Percentiles rank a stretch among this genome's conserved stretches.
Conservation (phyloP, 2,888 invertebrate species). For the Chymomyza procnemis region DNA sequence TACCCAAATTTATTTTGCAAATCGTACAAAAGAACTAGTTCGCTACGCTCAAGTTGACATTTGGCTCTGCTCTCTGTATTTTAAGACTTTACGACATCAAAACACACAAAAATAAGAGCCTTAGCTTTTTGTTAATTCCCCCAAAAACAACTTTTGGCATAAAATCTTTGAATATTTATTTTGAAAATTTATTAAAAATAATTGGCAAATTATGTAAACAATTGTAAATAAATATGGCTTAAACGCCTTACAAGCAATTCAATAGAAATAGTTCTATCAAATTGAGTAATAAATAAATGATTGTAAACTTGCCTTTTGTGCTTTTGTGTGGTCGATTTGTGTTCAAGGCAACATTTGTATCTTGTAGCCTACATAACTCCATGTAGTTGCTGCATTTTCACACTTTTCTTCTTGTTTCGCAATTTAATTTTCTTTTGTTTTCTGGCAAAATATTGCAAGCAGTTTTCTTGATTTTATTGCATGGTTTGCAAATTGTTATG, state of each 20-base stretch:
- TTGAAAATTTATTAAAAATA: not conserved
- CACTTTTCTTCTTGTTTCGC: conserved; percentile 14
- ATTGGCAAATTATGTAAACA: not conserved
- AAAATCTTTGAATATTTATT: not conserved
- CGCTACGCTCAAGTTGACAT: too few species aligned
- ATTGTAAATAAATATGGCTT: too few species aligned
- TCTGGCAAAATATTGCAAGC: not conserved
- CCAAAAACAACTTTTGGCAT: too few species aligned
- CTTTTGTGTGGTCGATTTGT: not conserved
- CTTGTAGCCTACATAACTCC: not conserved
- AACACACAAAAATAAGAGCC: too few species aligned
- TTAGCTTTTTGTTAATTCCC: too few species aligned
- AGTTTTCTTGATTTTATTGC: conserved; percentile 13
- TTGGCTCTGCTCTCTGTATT: too few species aligned
- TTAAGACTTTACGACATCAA: too few species aligned
- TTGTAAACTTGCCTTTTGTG: not conserved
- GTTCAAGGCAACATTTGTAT: not conserved
- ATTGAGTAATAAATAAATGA: not conserved
- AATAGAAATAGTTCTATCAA: not conserved
- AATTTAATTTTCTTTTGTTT: not conserved
- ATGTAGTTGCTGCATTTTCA: not conserved
- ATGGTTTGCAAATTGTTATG: conserved; percentile 51
- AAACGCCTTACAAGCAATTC: not conserved
- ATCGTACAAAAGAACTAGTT: too few species aligned
- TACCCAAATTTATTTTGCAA: too few species aligned